Percentiles rank a stretch among this genome's conserved stretches.
phyloP scores from a whole-genome alignment of 1,140 invertebrate genomes.

The Oncopodura yosiiana region DNA sequence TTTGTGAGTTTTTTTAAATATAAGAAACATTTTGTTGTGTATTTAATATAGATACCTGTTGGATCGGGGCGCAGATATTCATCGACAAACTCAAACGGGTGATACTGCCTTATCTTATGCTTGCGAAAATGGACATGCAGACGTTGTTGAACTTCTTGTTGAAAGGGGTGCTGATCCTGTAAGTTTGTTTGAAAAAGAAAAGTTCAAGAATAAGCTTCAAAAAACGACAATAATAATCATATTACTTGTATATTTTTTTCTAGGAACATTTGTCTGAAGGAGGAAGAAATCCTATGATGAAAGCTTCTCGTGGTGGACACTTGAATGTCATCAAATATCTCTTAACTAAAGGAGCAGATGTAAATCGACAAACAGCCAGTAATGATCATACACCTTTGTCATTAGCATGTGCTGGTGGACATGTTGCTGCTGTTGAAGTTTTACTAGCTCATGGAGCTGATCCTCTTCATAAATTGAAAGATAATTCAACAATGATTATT shows the following conservation, averaged over 20 bases:
- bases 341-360: constrained; percentile 84
- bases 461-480: constrained; percentile 92
- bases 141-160: constrained; percentile 80
- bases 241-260: constrained; percentile 26
- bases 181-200: constrained; percentile 27
- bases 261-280: constrained; percentile 87
- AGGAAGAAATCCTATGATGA: constrained; percentile 92
- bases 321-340: constrained; percentile 95
- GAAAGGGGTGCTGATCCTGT: constrained; percentile 77
- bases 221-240: neutral
- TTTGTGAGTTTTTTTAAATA: constrained; percentile 26
- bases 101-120: constrained; percentile 97
- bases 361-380: constrained; percentile 87
- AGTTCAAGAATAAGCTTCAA: neutral
- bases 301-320: constrained; percentile 97
- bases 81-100: constrained; percentile 85
- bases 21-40: constrained; percentile 12
- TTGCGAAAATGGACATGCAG: constrained; percentile 90
- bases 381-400: constrained; percentile 97
- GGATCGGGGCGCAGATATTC: constrained; percentile 75
- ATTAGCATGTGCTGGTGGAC: constrained; percentile 91
- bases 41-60: constrained; percentile 54
- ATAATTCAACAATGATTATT: constrained; percentile 96
- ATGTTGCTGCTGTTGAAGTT: constrained; percentile 82
- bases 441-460: constrained; percentile 82